Base-by-base conservation (phyloP, 2,888 invertebrate species). In the Eurois occulta region DNA sequence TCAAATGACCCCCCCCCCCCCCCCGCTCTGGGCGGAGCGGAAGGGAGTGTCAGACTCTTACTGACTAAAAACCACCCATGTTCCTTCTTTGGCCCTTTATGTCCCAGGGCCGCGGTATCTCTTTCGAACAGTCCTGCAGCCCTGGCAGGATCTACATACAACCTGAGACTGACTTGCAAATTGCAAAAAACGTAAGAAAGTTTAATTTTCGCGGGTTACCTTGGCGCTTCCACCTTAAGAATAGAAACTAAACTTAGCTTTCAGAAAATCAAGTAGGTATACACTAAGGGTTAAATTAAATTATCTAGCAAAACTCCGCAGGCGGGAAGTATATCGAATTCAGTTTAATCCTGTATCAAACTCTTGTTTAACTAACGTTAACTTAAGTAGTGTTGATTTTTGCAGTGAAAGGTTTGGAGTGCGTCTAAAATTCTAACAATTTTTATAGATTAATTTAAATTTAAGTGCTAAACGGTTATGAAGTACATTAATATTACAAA, bases 401-500 rank as follows among this genome's bases (percentile, higher is more conserved):
- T 62, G 18, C 13, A n/a, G 28, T 75, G 7, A 46, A 55, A 35
- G 55, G 10, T 18, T 55, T 38, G 3, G 43, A 52, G 28, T 43
- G 28, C n/a, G 24, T 28, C n/a, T 48, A 16, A 60, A 68, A 35
- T 68, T 11, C 35, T 16, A 65, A 28, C 5, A 16, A 70, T 1
- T 28, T 38, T 52, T 32, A 65, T 65, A 28, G 11, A 41, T 41
- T 48, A 21, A 48, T 46, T 58, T 46, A 18, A 32, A n/a, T 8
- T 13, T 8, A 35, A 21, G n/a, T 46, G 18, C 24, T 46, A 32
- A 67, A 67, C n/a, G 60, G 16, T 41, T 60, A 46, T n/a, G 41
- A 28, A 65, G 24, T 35, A 65, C n/a, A 60, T 66, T 21, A 38
- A 77, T 48, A 69, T 77, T 41, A 55, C 3, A 55, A 43, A 43